Evolutionary conservation across 2,113 vertebrate species (phyloP).

Genomic region (Kryptolebias marmoratus): DNA sequence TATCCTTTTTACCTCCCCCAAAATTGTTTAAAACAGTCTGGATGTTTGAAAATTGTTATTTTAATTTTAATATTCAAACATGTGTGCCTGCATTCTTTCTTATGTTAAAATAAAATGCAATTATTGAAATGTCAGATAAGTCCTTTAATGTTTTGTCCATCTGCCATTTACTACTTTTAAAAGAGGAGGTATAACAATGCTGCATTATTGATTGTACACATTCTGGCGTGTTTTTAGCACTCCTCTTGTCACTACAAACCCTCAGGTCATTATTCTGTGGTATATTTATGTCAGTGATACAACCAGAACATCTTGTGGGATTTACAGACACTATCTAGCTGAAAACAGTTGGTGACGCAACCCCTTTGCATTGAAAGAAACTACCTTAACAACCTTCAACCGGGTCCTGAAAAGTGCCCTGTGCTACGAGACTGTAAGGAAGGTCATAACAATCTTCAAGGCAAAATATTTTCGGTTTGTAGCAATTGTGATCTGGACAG

Average conservation of each 20-base stretch:
- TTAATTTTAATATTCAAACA: too few species aligned
- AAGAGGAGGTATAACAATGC: too few species aligned
- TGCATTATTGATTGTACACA: too few species aligned
- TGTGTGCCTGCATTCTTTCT: too few species aligned
- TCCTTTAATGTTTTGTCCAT: too few species aligned
- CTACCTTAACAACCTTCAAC: slow-evolving; percentile 23
- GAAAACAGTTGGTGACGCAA: not conserved
- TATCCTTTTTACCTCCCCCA: too few species aligned
- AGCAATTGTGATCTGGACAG: not conserved
- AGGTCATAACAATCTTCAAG: slow-evolving; percentile 24
- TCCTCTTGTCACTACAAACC: slow-evolving; percentile 22
- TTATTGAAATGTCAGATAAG: too few species aligned
- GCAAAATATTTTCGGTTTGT: slow-evolving; percentile 7
- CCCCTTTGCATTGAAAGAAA: not conserved
- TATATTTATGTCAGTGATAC: slow-evolving; percentile 46
- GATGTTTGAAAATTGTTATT: too few species aligned
- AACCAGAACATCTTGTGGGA: slow-evolving; percentile 32
- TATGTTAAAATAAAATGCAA: too few species aligned
- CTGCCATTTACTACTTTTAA: too few species aligned
- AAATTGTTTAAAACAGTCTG: too few species aligned
- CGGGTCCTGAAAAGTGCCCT: slow-evolving; percentile 20
- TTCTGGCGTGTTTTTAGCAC: not conserved
- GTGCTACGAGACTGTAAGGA: slow-evolving; percentile 1
- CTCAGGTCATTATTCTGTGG: slow-evolving; percentile 22
- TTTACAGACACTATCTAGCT: slow-evolving; percentile 24